phyloP scores from a whole-genome alignment of 53 echinoderm and acorn worm species.

The Henricia sp. region DNA sequence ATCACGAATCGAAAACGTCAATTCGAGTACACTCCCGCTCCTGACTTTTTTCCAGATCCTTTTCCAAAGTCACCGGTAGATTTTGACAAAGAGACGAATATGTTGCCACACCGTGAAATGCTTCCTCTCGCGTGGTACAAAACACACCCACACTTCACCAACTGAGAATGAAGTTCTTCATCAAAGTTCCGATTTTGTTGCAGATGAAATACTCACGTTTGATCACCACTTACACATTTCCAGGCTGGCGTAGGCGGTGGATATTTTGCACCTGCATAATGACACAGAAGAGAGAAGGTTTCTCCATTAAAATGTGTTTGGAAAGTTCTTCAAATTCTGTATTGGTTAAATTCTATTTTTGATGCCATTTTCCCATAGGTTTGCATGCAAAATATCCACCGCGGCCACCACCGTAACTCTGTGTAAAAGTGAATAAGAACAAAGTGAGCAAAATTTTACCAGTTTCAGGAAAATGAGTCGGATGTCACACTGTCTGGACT shows the following conservation, averaged over 20 bases:
- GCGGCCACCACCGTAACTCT: conserved; percentile 41
- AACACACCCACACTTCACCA: no score
- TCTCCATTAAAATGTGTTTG: conserved; percentile 47
- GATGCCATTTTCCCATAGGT: neutral
- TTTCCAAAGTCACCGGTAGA: no score
- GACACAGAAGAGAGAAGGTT: conserved; percentile 60
- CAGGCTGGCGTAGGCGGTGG: conserved; percentile 38
- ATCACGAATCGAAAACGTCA: no score
- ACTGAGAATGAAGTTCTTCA: no score
- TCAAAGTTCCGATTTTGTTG: no score
- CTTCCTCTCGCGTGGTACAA: no score
- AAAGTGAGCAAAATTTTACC: neutral
- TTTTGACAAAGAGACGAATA: no score
- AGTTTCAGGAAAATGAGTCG: neutral
- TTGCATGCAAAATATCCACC: conserved; percentile 62
- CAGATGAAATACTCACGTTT: no score
- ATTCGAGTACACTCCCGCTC: no score
- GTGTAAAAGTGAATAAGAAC: conserved; percentile 27
- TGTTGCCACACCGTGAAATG: no score
- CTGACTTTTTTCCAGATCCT: no score
- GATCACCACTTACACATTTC: conserved; percentile 16
- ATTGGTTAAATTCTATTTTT: neutral
- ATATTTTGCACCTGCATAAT: conserved; percentile 61
- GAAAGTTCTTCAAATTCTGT: neutral
- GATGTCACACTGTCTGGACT: no score